A percentile compares a stretch with the other conserved stretches of the same genome.
Evolutionary conservation across 2,888 invertebrate genomes (phyloP).

Genomic region (Nesidiocoris tenuis): DNA sequence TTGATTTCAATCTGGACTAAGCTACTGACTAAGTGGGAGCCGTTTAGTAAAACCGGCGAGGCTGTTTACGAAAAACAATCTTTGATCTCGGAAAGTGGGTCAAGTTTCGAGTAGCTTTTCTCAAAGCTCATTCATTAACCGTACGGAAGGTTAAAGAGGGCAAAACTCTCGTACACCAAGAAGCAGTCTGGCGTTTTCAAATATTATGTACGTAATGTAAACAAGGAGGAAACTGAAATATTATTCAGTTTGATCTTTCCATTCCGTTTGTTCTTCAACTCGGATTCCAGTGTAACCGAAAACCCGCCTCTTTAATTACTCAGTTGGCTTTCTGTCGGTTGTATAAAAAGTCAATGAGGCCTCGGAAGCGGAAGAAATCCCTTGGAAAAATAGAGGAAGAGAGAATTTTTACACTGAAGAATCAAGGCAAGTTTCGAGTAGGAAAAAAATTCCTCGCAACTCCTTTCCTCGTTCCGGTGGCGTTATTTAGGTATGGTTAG

Average conservation of each 20-base stretch:
- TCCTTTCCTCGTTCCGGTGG: too few species aligned
- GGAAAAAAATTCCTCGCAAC: too few species aligned
- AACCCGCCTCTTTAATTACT: neutral
- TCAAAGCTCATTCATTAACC: neutral
- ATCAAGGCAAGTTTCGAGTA: neutral
- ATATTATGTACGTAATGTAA: too few species aligned
- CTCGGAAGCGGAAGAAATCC: neutral
- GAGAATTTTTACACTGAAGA: neutral
- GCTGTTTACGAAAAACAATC: neutral
- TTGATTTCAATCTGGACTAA: too few species aligned
- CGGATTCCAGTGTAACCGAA: neutral
- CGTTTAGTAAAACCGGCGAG: neutral
- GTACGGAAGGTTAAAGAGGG: neutral
- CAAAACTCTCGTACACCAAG: neutral
- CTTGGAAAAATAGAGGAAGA: neutral
- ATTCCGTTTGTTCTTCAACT: neutral
- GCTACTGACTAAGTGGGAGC: too few species aligned
- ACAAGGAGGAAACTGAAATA: neutral
- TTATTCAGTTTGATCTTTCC: neutral
- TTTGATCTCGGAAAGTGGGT: neutral
- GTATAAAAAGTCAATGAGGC: neutral
- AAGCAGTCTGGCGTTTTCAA: neutral
- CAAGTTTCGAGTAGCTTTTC: neutral
- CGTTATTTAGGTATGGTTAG: neutral
- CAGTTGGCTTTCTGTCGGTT: too few species aligned